Evolutionary conservation across 2,113 vertebrate species (phyloP), one percentile per base, ranked within the genome.

Genomic region (Aptenodytes forsteri): DNA sequence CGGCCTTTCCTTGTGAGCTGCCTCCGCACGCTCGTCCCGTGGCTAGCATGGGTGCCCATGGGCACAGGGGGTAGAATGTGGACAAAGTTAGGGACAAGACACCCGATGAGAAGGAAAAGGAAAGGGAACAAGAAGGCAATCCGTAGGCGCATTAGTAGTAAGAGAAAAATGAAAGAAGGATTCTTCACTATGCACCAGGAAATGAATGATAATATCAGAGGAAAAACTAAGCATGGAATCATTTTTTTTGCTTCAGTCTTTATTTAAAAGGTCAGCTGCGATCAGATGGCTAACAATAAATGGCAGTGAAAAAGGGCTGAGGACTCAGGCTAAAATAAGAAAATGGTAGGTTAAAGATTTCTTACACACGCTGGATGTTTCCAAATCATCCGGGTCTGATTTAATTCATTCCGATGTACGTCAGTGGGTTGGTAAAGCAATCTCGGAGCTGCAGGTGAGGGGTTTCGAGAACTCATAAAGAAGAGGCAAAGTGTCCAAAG

Each of bases 341-440:
- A 18, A 49, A 10, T 0, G 3, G 8, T 16, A 40, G 44, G 64
- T n/a, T 7, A 26, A 38, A 58, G 70, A 46, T 78, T 40, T 13
- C 59, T 34, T 32, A 2, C 0, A 2, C 9, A 0, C 1, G 7
- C n/a, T 23, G 90, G n/a, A 2, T 55, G 83, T 49, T 87, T 55
- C 65, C 90, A 38, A 0, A 25, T 29, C 2, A 11, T 29, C 56
- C 3, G 0, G 82, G 12, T 7, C 2, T 4, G 49, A 4, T 65
- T 36, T 5, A 20, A 55, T 17, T 20, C 65, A 0, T 4, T 5
- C 10, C 1, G 15, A 23, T 4, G 38, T 13, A 13, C 0, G 2
- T 0, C 6, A 40, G 36, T 72, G 30, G 11, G 72, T 36, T 5
- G 62, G 29, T 13, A 8, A 30, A 55, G 67, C 14, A 15, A 4